Evolutionary conservation across 2,797 vertebrate genomes (phyloP), one percentile per base, ranked within the genome.

Genomic region (Anguilla obscura): DNA sequence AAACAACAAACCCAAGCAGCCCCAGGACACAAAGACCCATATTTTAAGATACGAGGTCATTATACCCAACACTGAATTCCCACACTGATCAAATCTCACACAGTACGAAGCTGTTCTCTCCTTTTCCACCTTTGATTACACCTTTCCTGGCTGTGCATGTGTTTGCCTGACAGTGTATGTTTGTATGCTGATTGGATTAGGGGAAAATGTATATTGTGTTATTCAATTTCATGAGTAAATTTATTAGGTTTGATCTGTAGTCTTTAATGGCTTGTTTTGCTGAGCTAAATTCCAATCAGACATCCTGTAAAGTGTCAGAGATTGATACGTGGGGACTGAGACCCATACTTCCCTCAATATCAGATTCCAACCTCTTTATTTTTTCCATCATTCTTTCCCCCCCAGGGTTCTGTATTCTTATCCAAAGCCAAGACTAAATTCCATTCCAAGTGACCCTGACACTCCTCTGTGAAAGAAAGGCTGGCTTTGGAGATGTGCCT

Each of bases 391-490:
- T 21, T 18, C 21, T 9, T 74, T 16, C 33, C 27, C 14, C 69
- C 30, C 69, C 9, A 40, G 5, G 30, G 30, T 12, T 40, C 71
- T 8, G 36, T 36, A 76, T 76, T n/a, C 63, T n/a, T 24, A 24
- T 71, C 69, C 69, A 71, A 71, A 10, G n/a, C 69, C 69, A 71
- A 33, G 69, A 33, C 69, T 69, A n/a, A 69, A 69, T 69, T n/a
- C n/a, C 63, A 69, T 27, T 5, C 9, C 40, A 69, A 27, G 24
- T 69, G n/a, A 27, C 63, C 21, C 21, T 27, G n/a, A 21, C 63
- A 27, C n/a, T 27, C 63, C 6, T 69, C 63, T 71, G 2, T 10
- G 69, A 30, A 71, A 71, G 24, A 71, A 30, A 71, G 69, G 12
- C 30, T 69, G 63, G 21, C 63, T n/a, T 27, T 69, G 24, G n/a